Percentiles rank a stretch among this genome's conserved stretches.
Conservation (phyloP, 2,888 invertebrate genomes). For the Stratiomys singularior region DNA sequence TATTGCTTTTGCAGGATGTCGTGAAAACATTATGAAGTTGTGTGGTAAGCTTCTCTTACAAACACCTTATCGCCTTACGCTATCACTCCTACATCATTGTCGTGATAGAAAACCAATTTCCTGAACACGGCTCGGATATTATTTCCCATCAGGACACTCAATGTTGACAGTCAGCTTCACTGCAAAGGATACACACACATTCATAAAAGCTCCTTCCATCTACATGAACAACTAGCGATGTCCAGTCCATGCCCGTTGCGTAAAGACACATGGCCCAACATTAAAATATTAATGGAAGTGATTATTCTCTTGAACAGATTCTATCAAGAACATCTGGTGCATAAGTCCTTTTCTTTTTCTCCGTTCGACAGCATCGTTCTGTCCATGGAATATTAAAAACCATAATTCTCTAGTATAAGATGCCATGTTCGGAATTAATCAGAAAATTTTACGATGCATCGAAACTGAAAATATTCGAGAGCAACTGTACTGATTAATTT, state of each 20-base stretch:
- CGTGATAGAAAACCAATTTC: constrained; percentile 45
- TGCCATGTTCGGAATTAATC: constrained; percentile 15
- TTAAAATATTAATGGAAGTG: constrained; percentile 50
- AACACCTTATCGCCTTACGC: background rate
- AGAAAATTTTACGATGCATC: background rate
- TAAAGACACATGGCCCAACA: constrained; percentile 47
- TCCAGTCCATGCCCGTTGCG: constrained; percentile 9
- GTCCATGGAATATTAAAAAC: constrained; percentile 43
- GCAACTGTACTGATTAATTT: no score
- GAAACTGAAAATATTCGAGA: no score
- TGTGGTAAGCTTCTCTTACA: background rate
- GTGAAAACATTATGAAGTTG: background rate
- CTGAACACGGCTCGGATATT: constrained; percentile 32
- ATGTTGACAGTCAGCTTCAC: background rate
- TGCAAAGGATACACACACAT: background rate
- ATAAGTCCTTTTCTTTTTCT: constrained; percentile 12
- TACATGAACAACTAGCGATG: background rate
- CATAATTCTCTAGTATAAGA: constrained; percentile 28
- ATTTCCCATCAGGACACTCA: constrained; percentile 25
- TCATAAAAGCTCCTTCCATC: background rate
- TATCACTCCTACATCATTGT: background rate
- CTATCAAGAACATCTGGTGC: constrained; percentile 50
- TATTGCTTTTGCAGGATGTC: background rate
- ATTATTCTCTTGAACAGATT: constrained; percentile 48
- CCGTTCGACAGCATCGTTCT: background rate